A percentile compares a stretch with the other conserved stretches of the same genome.
Evolutionary conservation across 2,113 vertebrate genomes (phyloP).

Genomic region (Solea senegalensis): DNA sequence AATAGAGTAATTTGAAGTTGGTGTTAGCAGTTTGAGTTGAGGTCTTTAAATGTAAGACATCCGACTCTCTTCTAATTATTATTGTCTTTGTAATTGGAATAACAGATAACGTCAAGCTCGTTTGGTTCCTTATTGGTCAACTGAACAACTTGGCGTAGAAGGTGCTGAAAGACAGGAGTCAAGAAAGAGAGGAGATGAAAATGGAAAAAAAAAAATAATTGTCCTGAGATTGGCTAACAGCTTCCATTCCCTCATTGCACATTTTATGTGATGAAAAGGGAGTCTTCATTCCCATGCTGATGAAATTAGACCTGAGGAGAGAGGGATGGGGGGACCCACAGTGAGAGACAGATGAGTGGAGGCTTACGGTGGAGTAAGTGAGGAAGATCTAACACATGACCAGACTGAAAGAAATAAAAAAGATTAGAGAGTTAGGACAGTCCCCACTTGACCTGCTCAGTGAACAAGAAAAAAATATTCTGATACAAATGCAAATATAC

Average conservation of each 20-base stretch:
- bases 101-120: slow-evolving; percentile 52
- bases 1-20: slow-evolving; percentile 19
- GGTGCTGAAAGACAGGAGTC: background rate
- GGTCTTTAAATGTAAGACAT: slow-evolving; percentile 51
- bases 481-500: slow-evolving; percentile 25
- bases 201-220: slow-evolving; percentile 45
- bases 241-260: slow-evolving; percentile 42
- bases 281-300: slow-evolving; percentile 57
- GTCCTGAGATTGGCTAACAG: slow-evolving; percentile 56
- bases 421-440: slow-evolving; percentile 16
- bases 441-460: slow-evolving; percentile 48
- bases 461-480: slow-evolving; percentile 29
- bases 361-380: slow-evolving; percentile 1
- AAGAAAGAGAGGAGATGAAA: slow-evolving; percentile 32
- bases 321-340: slow-evolving; percentile 14
- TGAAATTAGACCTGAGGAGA: slow-evolving; percentile 49
- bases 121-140: slow-evolving; percentile 28
- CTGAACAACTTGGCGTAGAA: slow-evolving; percentile 17
- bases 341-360: slow-evolving; percentile 13
- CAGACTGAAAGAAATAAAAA: slow-evolving; percentile 29
- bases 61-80: slow-evolving; percentile 63
- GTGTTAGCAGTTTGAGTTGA: background rate
- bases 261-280: slow-evolving; percentile 60
- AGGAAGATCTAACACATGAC: slow-evolving; percentile 40
- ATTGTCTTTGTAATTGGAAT: slow-evolving; percentile 70